A percentile compares a stretch with the other conserved stretches of the same genome.
These are phyloP conservation scores for Drosophila equinoxialis DNA, from an alignment of 1,140 invertebrate species.

Conservation along the genomic window DNA sequence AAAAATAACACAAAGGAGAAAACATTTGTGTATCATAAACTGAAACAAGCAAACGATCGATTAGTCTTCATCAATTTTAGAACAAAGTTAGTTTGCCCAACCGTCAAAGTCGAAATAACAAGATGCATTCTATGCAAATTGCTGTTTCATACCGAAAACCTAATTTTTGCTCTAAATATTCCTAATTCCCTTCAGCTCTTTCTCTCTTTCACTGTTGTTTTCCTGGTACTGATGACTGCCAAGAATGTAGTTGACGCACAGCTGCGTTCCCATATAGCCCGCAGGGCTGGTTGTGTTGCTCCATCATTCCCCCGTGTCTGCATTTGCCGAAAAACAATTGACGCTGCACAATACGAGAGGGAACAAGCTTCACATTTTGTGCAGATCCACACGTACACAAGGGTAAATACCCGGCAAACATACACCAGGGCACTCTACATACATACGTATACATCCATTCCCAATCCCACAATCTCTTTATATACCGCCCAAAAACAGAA, in stretches of 20 bases:
- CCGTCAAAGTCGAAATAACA: neutral
- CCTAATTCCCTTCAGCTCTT: slow-evolving; percentile 36
- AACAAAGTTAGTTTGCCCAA: neutral
- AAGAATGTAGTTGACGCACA: slow-evolving; percentile 47
- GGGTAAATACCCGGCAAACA: slow-evolving; percentile 60
- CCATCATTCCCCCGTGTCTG: neutral
- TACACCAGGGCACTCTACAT: slow-evolving; percentile 17
- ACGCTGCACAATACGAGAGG: slow-evolving; percentile 40
- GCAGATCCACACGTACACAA: slow-evolving; percentile 64
- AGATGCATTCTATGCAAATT: slow-evolving; percentile 51
- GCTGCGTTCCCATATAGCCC: slow-evolving; percentile 34
- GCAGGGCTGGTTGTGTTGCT: neutral
- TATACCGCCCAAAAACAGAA: neutral
- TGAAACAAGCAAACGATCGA: neutral
- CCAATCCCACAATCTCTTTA: neutral
- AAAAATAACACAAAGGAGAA: too few relatives aligned
- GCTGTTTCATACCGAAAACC: slow-evolving; percentile 27
- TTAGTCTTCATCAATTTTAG: neutral
- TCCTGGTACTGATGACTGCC: slow-evolving; percentile 20
- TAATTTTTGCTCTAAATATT: slow-evolving; percentile 25
- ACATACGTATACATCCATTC: slow-evolving; percentile 5
- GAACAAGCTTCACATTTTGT: slow-evolving; percentile 43
- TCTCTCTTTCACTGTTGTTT: neutral
- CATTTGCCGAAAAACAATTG: slow-evolving; percentile 36
- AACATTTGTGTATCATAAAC: neutral